Evolutionary conservation across 2,797 vertebrate species (phyloP), one percentile per base, ranked within the genome.

Genomic region (Melanotaenia boesemani): DNA sequence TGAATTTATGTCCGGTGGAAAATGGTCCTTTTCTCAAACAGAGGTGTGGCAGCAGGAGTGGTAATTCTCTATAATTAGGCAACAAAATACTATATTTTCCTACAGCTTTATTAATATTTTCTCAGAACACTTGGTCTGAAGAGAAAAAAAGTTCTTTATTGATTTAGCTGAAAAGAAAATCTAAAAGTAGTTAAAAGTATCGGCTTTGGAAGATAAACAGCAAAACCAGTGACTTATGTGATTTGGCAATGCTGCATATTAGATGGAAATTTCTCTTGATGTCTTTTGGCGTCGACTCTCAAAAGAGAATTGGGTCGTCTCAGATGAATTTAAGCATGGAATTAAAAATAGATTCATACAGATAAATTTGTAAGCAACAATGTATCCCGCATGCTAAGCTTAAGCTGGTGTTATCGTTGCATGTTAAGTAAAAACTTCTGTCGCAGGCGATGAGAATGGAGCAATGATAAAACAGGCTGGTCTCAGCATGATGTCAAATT

Each of bases 231-330:
- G 30, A 77, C 60, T 72, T 83, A 46, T 77, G 15, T 66, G 67
- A 80, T 72, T 58, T 81, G n/a, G 65, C 57, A 46, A 58, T 50
- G 69, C 57, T 84, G 48, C 67, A 75, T 75, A 83, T 82, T 84
- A 85, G 34, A 87, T 74, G 64, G 64, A 37, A 37, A 55, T 75
- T 83, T 62, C 3, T 30, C 77, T 79, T 79, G 68, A 82, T 70
- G 32, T 82, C 30, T 26, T 26, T 74, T 59, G 63, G 66, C 80
- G 69, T 82, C 34, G 48, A 76, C 46, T 41, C 44, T 86, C 66
- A 55, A 84, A 91, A 86, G 70, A 76, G 83, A 86, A 85, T 86
- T 85, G 65, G 86, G 79, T 77, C 79, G 74, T 84, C 72, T 76
- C 52, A 65, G 73, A 81, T 70, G n/a, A 76, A 73, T 81, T 70